Evolutionary conservation across 2,888 invertebrate species (phyloP).

Genomic region (Calameuta filiformis): DNA sequence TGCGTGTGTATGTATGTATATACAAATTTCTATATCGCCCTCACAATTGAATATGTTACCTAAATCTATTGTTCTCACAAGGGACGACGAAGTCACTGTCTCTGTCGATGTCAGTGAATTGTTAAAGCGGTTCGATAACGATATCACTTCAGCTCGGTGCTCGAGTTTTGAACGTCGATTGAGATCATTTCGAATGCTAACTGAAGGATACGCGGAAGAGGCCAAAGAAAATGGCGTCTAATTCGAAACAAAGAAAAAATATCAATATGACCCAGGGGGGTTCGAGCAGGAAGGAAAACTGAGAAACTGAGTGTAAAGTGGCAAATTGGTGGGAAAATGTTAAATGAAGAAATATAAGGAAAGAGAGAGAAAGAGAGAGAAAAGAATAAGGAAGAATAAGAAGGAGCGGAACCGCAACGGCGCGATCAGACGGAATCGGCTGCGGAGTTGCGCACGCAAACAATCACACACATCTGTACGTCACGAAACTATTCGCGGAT

Average conservation of each 20-base stretch:
- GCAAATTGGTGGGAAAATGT: too few relatives aligned
- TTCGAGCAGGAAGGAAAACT: too few relatives aligned
- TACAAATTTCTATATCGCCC: slow-evolving; percentile 19
- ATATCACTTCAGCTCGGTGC: not conserved
- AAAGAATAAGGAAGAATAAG: not conserved
- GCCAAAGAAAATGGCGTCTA: too few relatives aligned
- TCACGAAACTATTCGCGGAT: not conserved
- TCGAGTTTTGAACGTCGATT: not conserved
- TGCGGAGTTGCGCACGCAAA: not conserved
- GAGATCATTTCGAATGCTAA: slow-evolving; percentile 12
- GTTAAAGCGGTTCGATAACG: not conserved
- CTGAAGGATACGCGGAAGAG: not conserved
- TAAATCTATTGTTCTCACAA: slow-evolving; percentile 11
- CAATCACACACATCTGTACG: not conserved
- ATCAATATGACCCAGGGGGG: too few relatives aligned
- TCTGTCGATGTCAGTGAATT: not conserved
- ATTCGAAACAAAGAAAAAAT: too few relatives aligned
- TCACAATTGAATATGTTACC: slow-evolving; percentile 8
- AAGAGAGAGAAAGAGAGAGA: too few relatives aligned
- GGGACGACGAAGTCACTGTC: slow-evolving; percentile 14
- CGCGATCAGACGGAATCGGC: not conserved
- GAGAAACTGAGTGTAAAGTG: too few relatives aligned
- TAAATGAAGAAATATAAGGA: too few relatives aligned
- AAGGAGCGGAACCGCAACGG: not conserved
- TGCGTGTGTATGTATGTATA: slow-evolving; percentile 18